These are phyloP conservation scores for Helogale parvula DNA, from an alignment of 2,113 vertebrate genomes.

Conservation along the genomic window DNA sequence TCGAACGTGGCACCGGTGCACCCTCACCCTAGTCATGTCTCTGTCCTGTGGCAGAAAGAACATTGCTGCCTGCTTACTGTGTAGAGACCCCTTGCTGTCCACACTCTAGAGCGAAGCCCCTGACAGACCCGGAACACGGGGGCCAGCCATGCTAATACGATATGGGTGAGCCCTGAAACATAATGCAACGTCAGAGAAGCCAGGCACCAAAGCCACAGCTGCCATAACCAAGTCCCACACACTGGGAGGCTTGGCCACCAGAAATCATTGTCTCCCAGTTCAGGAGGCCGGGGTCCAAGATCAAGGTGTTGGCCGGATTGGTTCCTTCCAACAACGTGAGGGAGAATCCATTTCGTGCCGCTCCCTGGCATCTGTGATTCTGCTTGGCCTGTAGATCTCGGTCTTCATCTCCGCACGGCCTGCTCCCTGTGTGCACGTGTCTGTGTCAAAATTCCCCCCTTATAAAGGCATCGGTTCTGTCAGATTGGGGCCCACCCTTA, in stretches of 20 bases:
- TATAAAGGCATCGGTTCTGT: too few species aligned
- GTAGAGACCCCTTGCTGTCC: background rate
- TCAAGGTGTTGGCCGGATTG: background rate
- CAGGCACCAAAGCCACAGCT: background rate
- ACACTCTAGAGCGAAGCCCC: background rate
- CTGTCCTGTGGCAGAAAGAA: background rate
- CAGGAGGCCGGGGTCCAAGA: background rate
- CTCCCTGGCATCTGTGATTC: background rate
- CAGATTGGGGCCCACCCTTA: background rate
- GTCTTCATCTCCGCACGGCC: background rate
- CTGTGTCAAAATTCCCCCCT: background rate
- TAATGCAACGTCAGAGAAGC: too few species aligned
- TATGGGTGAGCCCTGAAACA: background rate
- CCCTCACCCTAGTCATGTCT: background rate
- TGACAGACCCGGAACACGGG: background rate
- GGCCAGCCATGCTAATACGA: accelerated
- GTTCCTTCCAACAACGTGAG: background rate
- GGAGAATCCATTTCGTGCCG: background rate
- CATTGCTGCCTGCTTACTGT: accelerated
- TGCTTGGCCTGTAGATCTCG: background rate
- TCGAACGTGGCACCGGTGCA: accelerated
- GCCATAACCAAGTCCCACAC: accelerated
- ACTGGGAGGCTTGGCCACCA: background rate
- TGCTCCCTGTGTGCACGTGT: accelerated
- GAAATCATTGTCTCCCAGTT: accelerated